phyloP scores from a whole-genome alignment of 92 coral and sea anemone species.

The Porites evermanni region DNA sequence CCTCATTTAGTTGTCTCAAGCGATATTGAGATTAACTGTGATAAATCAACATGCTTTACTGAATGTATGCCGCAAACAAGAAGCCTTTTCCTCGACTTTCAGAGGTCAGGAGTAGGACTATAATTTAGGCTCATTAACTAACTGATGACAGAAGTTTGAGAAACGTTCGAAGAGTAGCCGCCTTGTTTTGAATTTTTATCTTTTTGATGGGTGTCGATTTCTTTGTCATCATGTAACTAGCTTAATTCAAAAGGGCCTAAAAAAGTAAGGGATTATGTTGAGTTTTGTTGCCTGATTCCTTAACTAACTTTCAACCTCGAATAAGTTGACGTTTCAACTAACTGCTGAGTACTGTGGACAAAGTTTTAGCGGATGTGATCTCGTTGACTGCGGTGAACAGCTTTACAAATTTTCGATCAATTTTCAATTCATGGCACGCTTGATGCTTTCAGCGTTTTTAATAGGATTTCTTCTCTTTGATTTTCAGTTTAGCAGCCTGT shows the following conservation, averaged over 20 bases:
- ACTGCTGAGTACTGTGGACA: not conserved
- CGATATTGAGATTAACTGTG: not conserved
- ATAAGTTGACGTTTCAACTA: not conserved
- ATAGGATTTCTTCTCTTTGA: not conserved
- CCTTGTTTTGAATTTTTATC: not conserved
- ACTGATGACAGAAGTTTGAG: conserved; percentile 1
- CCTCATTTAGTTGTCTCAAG: not conserved
- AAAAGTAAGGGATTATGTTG: not conserved
- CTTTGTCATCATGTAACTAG: not conserved
- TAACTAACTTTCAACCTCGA: no score
- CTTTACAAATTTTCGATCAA: no score
- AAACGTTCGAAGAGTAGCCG: not conserved
- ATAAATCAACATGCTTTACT: not conserved
- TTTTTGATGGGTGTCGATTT: not conserved
- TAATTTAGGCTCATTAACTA: not conserved
- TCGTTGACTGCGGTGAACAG: not conserved
- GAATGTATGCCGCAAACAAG: no score
- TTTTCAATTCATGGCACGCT: no score
- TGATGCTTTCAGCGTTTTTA: not conserved
- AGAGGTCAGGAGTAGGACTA: no score
- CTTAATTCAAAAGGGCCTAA: not conserved
- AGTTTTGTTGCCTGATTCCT: not conserved
- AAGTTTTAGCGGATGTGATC: not conserved
- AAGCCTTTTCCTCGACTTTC: no score
- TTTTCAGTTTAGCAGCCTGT: not conserved